Percentiles rank a stretch among this genome's conserved stretches.
phyloP scores from a whole-genome alignment of 2,888 invertebrate species.

The Epistrophella euchroma region DNA sequence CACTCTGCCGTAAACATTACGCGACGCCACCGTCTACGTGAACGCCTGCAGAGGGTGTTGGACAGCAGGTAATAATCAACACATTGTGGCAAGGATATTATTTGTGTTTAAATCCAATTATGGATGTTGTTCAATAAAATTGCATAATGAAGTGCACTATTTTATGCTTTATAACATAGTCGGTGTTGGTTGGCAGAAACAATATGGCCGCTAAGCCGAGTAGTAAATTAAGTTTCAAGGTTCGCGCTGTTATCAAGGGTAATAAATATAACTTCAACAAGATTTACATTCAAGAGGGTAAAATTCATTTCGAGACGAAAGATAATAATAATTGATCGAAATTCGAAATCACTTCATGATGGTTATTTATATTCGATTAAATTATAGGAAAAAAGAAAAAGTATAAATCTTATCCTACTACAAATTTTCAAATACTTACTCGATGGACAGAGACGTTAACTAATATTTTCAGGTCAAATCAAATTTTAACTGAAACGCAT shows the following conservation, averaged over 20 bases:
- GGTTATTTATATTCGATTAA: not conserved
- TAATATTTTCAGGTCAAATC: not conserved
- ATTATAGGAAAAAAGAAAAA: not conserved
- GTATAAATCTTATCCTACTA: not conserved
- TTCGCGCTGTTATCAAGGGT: slow-evolving; percentile 10
- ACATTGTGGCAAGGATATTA: slow-evolving; percentile 36
- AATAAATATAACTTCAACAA: slow-evolving; percentile 30
- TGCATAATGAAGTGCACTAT: slow-evolving; percentile 46
- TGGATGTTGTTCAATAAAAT: slow-evolving; percentile 42
- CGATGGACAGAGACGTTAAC: no score
- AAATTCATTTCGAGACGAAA: not conserved
- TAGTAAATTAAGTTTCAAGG: slow-evolving; percentile 30
- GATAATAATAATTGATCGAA: not conserved
- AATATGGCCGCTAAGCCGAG: not conserved
- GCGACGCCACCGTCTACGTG: not conserved
- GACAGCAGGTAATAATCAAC: slow-evolving; percentile 44
- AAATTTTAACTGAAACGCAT: not conserved
- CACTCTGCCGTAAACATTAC: not conserved
- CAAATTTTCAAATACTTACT: not conserved
- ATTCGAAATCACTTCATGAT: not conserved
- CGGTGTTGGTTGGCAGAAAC: not conserved
- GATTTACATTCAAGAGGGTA: not conserved
- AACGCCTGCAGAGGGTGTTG: slow-evolving; percentile 4
- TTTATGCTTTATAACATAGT: slow-evolving; percentile 13
- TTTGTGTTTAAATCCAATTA: slow-evolving; percentile 59